These are phyloP conservation scores for Dendroctonus valens DNA, from an alignment of 1,140 invertebrate species.

Conservation along the genomic window DNA sequence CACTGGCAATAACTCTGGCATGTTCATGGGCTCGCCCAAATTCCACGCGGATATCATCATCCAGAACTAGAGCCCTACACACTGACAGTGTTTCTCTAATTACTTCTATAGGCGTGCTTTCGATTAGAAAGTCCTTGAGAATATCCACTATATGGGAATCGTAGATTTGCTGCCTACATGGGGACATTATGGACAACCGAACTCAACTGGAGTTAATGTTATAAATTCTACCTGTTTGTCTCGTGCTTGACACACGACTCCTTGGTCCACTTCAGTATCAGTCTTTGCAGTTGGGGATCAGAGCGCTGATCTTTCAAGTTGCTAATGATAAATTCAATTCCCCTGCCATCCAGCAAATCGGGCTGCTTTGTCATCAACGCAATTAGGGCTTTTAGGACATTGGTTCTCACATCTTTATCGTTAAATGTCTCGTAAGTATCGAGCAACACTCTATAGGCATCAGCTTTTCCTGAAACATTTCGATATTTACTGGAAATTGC, in stretches of 20 bases:
- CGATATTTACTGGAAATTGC: background rate
- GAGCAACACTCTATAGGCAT: constrained; percentile 66
- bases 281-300: constrained; percentile 56
- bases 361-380: constrained; percentile 72
- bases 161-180: constrained; percentile 63
- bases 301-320: constrained; percentile 49
- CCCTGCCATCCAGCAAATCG: constrained; percentile 64
- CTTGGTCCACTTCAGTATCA: constrained; percentile 65
- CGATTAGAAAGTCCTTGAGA: constrained; percentile 57
- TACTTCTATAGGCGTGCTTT: constrained; percentile 53
- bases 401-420: constrained; percentile 51
- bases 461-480: constrained; percentile 58
- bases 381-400: constrained; percentile 60
- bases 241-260: constrained; percentile 75
- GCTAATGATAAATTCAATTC: constrained; percentile 63
- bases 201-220: background rate
- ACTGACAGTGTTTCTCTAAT: constrained; percentile 64
- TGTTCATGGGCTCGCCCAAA: constrained; percentile 85
- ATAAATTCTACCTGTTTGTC: constrained; percentile 56
- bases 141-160: constrained; percentile 57
- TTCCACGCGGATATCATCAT: constrained; percentile 84
- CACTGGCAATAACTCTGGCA: constrained; percentile 72
- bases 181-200: background rate
- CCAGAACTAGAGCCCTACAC: constrained; percentile 69
- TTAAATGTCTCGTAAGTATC: constrained; percentile 54